A percentile compares a stretch with the other conserved stretches of the same genome.
Evolutionary conservation across 2,888 invertebrate genomes (phyloP).

Genomic region (Caenorhabditis uteleia): DNA sequence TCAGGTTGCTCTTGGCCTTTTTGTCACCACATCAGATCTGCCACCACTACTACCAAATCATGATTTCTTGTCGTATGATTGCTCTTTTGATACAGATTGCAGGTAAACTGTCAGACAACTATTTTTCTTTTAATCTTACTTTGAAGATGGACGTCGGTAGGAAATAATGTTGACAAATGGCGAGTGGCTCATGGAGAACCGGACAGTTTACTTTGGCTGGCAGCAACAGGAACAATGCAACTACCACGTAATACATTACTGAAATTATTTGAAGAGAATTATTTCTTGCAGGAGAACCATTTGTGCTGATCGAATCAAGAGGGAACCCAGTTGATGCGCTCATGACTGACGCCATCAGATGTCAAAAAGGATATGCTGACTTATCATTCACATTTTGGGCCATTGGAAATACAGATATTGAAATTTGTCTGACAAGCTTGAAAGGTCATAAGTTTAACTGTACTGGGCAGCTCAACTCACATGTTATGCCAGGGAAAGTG

Average conservation of each 20-base stretch:
- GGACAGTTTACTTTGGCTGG: conserved; percentile 65
- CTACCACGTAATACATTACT: conserved; percentile 46
- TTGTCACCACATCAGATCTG: conserved; percentile 65
- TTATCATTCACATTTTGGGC: conserved; percentile 66
- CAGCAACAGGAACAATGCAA: conserved; percentile 68
- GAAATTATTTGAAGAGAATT: neutral
- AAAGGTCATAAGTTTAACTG: conserved; percentile 62
- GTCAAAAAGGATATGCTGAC: conserved; percentile 56
- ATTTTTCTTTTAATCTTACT: neutral
- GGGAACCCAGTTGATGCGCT: conserved; percentile 59
- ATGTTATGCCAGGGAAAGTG: conserved; percentile 67
- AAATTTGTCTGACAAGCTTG: conserved; percentile 62
- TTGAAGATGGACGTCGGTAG: conserved; percentile 42
- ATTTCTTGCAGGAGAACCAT: conserved; percentile 57
- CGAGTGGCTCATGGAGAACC: conserved; percentile 65
- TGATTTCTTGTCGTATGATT: conserved; percentile 57
- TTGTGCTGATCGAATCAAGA: conserved; percentile 60
- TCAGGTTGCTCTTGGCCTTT: conserved; percentile 64
- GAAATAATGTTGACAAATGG: conserved; percentile 52
- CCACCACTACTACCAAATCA: conserved; percentile 48
- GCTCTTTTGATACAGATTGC: conserved; percentile 62
- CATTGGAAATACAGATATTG: conserved; percentile 61
- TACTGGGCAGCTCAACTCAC: conserved; percentile 63
- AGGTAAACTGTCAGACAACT: conserved; percentile 28
- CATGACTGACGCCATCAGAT: conserved; percentile 55